Evolutionary conservation across 2,888 invertebrate genomes (phyloP), one percentile per base, ranked within the genome.

Genomic region (Eugnorisma glareosa): DNA sequence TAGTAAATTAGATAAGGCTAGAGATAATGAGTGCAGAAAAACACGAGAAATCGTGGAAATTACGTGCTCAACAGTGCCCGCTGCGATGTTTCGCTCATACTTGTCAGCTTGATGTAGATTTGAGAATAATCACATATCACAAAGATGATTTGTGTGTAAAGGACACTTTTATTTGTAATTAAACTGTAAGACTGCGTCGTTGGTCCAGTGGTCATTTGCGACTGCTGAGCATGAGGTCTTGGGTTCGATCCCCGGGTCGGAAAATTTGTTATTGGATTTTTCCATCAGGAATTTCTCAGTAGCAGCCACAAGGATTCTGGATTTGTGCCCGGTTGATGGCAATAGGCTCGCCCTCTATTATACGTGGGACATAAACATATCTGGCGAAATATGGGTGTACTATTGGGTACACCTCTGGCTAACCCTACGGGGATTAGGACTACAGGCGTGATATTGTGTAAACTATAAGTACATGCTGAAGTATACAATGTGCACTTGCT

Each of bases 101-200:
- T 69, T 48, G 7, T n/a, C 31, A 31, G 40, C n/a, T 40, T 21
- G 43, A 43, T 64, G n/a, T 68, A 71, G 40, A 67, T 79, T 81
- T 77, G 79, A 81, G 82, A 89, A 88, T 87, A 83, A 77, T 71
- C 40, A 82, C 85, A 89, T 88, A 88, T 86, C 87, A 81, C 81
- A 81, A 77, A 51, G 71, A 87, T 51, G 45, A n/a, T 21, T 69
- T 72, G 35, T 72, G 61, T 61, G 40, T 61, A 54, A 10, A 37
- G 11, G 6, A 21, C 10, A 48, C 54, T 59, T 51, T 31, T 43
- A 45, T 75, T 45, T 37, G 28, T 68, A 8, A 8, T 21, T 48
- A 21, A 48, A 48, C 21, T 48, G 21, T 48, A 24, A 24, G 7
- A 48, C 45, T 48, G 21, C 21, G 21, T 48, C 21, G 45, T 45